Base-by-base conservation (phyloP, 1,140 invertebrate species). In the Lasioglossum baleicum region DNA sequence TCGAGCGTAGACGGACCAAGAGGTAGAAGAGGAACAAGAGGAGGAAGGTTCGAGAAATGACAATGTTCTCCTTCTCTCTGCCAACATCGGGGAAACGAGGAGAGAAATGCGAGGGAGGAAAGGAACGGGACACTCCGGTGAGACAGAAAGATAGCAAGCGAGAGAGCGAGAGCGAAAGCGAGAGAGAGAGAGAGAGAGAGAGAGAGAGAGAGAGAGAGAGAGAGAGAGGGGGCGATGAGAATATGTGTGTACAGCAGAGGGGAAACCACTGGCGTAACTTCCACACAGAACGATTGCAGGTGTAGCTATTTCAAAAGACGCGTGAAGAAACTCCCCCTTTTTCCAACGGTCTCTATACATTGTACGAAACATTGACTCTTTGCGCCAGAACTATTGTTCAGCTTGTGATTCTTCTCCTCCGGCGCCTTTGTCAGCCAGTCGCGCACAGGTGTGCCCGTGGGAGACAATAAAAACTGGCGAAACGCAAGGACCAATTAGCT, bases 211-310 rank as follows among this genome's bases (percentile, higher is more conserved):
- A 11, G 44, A 10, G 42, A 44, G 42, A 44, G 42, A 44, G 42
- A 44, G 42, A 44, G 11, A 48, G 70, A 74, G 68, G 76, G 73
- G 65, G 58, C 53, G 76, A 81, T 76, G 63, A 67, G 63, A 67
- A 77, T 63, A 69, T 66, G 61, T 71, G 61, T 61, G 61, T 35
- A 63, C 64, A 51, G 53, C 15, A 22, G 72, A 26, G 69, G 63
- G 64, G 40, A 31, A 69, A 17, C 13, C 80, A 83, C 2, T 86
- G 84, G 80, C 84, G 84, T 85, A 85, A 85, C 64, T 64, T 82
- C 20, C 51, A 44, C 64, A 10, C 26, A 68, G 35, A 68, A 73
- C 63, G 76, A 53, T 80, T 58, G 75, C 80, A 65, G 66, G 58
- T 69, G 80, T 48, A 60, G 42, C 42, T 69, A 70, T 81, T 81